Evolutionary conservation across 1,140 invertebrate species (phyloP), one percentile per base, ranked within the genome.

Genomic region (Muscidifurax raptorellus): DNA sequence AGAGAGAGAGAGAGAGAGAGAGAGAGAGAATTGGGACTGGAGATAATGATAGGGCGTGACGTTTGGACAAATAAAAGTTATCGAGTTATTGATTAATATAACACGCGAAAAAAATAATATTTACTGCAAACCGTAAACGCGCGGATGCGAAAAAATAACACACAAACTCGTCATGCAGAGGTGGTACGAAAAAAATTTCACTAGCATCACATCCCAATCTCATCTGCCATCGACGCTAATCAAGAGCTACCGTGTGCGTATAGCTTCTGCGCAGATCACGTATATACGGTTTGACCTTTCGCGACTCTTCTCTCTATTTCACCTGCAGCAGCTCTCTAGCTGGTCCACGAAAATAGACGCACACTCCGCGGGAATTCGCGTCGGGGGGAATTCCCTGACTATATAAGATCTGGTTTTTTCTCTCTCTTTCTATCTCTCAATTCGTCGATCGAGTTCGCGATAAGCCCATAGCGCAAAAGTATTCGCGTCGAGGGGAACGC

Each of bases 141-240:
- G 10, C 36, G 36, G 0, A 40, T 40, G 36, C 36, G 36, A 40
- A 9, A 59, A 59, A 5, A 7, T 7, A 22, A 59, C 0, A 59
- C 0, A 18, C 44, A 12, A 6, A 10, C 40, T 12, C 44, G 44
- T 13, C 44, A 47, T 1, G 15, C 40, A 18, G 47, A 52, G 15
- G 12, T 18, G 44, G 4, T 4, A 47, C 7, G 12, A 18, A 18
- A 59, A 59, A 7, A 22, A 7, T 47, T 13, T 47, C 44, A 12
- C 1, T 13, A 59, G 15, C 52, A 18, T n/a, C n/a, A 18, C 52
- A 7, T 30, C 30, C 52, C n/a, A 78, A 85, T 85, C 84, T 85
- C 84, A 85, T 85, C 69, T 78, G 79, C 84, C 74, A 85, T 85
- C 79, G 67, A 30, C 32, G 84, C 84, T 85, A 85, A 82, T 85